Conservation (phyloP, 2,797 vertebrate species). For the Neostethus bicornis region DNA sequence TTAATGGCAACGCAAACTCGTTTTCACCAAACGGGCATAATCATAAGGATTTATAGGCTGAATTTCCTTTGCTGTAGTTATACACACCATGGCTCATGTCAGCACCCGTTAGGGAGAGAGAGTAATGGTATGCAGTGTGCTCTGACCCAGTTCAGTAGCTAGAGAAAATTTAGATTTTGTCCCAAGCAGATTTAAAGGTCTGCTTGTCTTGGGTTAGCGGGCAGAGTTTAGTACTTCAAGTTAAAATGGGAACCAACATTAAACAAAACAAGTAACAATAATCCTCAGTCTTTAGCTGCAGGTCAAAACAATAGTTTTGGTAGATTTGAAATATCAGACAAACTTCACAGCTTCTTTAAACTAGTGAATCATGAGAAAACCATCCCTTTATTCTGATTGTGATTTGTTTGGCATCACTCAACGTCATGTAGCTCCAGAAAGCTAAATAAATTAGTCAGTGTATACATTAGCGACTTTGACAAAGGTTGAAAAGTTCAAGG, state of each 20-base stretch:
- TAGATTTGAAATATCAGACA: not conserved
- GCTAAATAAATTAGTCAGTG: not conserved
- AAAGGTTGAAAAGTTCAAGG: not conserved
- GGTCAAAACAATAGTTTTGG: too few species aligned
- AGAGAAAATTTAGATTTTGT: slow-evolving; percentile 25
- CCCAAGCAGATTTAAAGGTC: slow-evolving; percentile 18
- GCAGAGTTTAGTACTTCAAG: not conserved
- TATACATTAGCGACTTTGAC: too few species aligned
- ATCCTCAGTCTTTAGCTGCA: too few species aligned
- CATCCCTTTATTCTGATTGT: not conserved
- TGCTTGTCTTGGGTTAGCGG: slow-evolving; percentile 18
- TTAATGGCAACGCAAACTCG: slow-evolving; percentile 8
- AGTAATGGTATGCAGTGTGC: slow-evolving; percentile 34
- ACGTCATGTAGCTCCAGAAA: not conserved
- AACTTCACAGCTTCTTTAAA: not conserved
- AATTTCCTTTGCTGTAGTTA: slow-evolving; percentile 33
- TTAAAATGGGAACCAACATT: not conserved
- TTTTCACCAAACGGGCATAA: slow-evolving; percentile 24
- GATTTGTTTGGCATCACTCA: not conserved
- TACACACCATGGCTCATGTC: slow-evolving; percentile 43
- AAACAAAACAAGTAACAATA: not conserved
- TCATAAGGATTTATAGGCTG: slow-evolving; percentile 20
- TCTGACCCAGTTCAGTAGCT: slow-evolving; percentile 51
- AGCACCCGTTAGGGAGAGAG: slow-evolving; percentile 44
- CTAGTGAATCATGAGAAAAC: not conserved